Evolutionary conservation across 2,888 invertebrate species (phyloP).

Genomic region (Campaea margaritaria): DNA sequence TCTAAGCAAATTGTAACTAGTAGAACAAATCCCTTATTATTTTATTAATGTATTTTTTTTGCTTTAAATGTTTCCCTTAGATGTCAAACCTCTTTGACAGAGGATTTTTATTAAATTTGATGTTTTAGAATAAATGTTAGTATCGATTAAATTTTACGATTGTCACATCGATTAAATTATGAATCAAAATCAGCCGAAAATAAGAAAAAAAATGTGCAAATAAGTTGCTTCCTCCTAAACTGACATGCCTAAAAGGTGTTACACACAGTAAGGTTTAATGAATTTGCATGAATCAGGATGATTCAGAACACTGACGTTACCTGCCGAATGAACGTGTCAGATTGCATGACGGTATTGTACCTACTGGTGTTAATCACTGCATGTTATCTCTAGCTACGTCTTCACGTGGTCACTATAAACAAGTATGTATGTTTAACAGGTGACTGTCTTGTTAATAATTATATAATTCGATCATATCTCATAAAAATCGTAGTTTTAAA

Average conservation of each 20-base stretch:
- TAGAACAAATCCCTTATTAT: neutral
- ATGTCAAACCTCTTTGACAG: constrained; percentile 14
- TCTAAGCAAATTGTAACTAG: constrained; percentile 4
- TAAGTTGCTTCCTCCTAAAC: constrained; percentile 14
- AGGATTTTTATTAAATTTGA: constrained; percentile 6
- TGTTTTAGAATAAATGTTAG: neutral
- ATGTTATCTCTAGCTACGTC: constrained; percentile 22
- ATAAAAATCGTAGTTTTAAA: neutral
- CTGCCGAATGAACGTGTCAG: constrained; percentile 15
- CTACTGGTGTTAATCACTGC: constrained; percentile 17
- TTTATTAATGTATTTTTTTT: neutral
- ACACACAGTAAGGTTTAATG: constrained; percentile 18
- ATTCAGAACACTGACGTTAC: constrained; percentile 28
- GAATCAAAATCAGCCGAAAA: neutral
- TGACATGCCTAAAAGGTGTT: constrained; percentile 2
- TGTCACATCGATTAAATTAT: too few relatives aligned
- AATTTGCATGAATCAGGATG: constrained; percentile 30
- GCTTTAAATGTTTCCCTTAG: constrained; percentile 19
- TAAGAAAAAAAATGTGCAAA: constrained; percentile 12
- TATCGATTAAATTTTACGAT: neutral
- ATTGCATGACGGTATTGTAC: constrained; percentile 15
- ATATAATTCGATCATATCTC: neutral
- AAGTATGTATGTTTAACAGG: neutral
- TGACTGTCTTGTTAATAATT: constrained; percentile 1
- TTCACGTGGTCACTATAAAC: constrained; percentile 1